A percentile compares a stretch with the other conserved stretches of the same genome.
These are phyloP conservation scores for Aepyceros melampus DNA, from an alignment of 2,113 vertebrate genomes.

Conservation along the genomic window DNA sequence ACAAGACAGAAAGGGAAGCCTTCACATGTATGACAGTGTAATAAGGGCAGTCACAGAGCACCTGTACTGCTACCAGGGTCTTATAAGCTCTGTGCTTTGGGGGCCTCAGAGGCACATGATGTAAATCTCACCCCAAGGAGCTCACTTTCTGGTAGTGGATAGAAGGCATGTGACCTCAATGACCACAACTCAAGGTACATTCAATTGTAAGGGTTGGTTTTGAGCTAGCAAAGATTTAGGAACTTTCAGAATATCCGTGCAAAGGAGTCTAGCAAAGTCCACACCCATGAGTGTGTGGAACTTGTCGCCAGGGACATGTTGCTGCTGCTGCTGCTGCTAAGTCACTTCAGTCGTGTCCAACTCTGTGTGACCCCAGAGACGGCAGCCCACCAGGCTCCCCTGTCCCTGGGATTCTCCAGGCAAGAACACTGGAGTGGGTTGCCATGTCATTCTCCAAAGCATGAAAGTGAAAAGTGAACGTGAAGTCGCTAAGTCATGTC, in stretches of 20 bases:
- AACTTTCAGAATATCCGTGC: background rate
- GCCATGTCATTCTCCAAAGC: no score
- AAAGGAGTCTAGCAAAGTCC: background rate
- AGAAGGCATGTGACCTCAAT: background rate
- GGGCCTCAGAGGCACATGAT: background rate
- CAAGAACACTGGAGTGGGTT: no score
- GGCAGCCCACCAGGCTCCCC: no score
- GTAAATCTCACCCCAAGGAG: background rate
- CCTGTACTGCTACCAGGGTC: no score
- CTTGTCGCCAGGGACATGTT: background rate
- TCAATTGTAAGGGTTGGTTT: background rate
- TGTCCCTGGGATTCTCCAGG: no score
- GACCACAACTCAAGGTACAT: background rate
- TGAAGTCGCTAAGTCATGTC: no score
- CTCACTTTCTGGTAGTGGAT: background rate
- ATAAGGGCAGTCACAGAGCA: background rate
- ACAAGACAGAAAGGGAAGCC: background rate
- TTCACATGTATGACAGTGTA: rapidly evolving
- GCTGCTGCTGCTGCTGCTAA: no score
- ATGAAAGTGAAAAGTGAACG: no score
- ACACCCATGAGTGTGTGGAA: background rate
- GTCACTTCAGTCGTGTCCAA: no score
- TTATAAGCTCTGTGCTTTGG: background rate
- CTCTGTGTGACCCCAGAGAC: no score
- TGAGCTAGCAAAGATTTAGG: background rate